Percentiles rank a stretch among this genome's conserved stretches.
phyloP scores from a whole-genome alignment of 2,888 invertebrate genomes.

The Philereme transversata region DNA sequence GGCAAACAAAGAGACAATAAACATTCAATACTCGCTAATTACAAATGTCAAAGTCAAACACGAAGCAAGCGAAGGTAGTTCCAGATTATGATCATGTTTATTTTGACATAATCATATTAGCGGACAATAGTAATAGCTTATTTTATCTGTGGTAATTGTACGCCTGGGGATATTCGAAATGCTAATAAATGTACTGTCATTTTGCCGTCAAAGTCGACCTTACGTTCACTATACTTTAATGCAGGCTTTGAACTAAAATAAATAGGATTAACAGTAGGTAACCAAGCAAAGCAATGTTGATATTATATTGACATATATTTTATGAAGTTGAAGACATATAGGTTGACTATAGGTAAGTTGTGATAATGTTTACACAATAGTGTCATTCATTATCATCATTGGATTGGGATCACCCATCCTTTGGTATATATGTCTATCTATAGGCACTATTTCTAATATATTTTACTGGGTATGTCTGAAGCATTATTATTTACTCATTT shows the following conservation, averaged over 20 bases:
- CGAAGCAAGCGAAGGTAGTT: constrained; percentile 42
- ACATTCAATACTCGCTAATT: constrained; percentile 56
- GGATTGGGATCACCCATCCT: no score
- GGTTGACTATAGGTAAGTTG: no score
- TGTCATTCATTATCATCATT: no score
- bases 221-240: constrained; percentile 57
- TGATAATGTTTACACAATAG: no score
- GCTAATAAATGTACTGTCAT: constrained; percentile 62
- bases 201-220: constrained; percentile 55
- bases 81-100: constrained; percentile 57
- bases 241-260: background rate
- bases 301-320: no score
- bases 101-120: constrained; percentile 57
- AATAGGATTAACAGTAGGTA: no score
- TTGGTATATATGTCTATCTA: no score
- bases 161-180: constrained; percentile 44
- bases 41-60: constrained; percentile 58
- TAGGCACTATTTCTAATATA: no score
- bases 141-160: constrained; percentile 30
- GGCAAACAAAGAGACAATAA: constrained; percentile 57
- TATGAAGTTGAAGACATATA: no score
- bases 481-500: no score
- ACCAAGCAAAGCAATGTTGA: no score
- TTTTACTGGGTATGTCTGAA: no score
- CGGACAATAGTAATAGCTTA: constrained; percentile 52